Percentiles rank a stretch among this genome's conserved stretches.
phyloP scores from a whole-genome alignment of 1,140 invertebrate genomes.

The Drosophila persimilis region DNA sequence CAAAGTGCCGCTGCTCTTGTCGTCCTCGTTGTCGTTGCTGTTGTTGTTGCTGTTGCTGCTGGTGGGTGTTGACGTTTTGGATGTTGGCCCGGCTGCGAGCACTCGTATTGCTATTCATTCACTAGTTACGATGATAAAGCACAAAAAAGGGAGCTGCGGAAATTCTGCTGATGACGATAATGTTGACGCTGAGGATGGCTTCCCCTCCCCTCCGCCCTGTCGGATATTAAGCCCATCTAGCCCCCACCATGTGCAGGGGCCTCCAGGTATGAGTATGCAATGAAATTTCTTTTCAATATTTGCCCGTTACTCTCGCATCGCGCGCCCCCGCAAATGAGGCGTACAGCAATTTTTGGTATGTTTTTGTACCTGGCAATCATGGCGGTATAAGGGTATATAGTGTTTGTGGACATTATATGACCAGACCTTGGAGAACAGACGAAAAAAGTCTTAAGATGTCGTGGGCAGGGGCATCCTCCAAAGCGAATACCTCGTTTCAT shows the following conservation, averaged over 20 bases:
- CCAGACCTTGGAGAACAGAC: no score
- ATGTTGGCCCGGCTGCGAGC: slow-evolving; percentile 50
- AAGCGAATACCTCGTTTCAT: no score
- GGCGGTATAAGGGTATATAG: no score
- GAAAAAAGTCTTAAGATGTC: no score
- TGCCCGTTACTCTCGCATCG: slow-evolving; percentile 35
- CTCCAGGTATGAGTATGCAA: slow-evolving; percentile 47
- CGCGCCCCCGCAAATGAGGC: slow-evolving; percentile 60
- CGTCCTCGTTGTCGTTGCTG: slow-evolving; percentile 6
- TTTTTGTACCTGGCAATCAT: slow-evolving; percentile 9
- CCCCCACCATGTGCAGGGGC: slow-evolving; percentile 11
- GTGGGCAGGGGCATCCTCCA: no score
- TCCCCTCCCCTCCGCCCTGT: neutral
- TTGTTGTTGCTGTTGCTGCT: slow-evolving; percentile 25
- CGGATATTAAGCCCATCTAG: slow-evolving; percentile 55
- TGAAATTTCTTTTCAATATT: slow-evolving; percentile 70
- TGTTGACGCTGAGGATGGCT: slow-evolving; percentile 66
- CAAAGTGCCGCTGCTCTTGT: slow-evolving; percentile 55
- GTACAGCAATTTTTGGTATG: slow-evolving; percentile 55
- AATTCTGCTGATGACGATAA: slow-evolving; percentile 81
- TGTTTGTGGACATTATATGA: no score
- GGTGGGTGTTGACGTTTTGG: slow-evolving; percentile 75
- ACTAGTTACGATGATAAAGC: slow-evolving; percentile 79
- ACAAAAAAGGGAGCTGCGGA: slow-evolving; percentile 76
- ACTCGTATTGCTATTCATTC: slow-evolving; percentile 73